Evolutionary conservation across 1,140 invertebrate species (phyloP).

Genomic region (Cyclina sinensis): DNA sequence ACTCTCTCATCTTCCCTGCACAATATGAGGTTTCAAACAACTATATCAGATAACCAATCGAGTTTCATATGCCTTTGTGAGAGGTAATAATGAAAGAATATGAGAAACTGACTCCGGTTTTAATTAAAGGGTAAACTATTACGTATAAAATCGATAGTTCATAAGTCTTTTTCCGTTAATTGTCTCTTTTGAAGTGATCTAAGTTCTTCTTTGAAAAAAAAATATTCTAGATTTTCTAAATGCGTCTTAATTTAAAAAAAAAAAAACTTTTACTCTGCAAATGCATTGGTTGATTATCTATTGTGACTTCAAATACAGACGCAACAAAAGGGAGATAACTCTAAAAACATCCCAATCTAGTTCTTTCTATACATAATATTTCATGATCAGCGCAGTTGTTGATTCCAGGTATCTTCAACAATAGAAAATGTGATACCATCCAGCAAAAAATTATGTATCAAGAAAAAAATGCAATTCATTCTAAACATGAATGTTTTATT

Average conservation of each 20-base stretch:
- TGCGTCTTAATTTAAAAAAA: too few relatives aligned
- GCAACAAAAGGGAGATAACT: too few relatives aligned
- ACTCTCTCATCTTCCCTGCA: background rate
- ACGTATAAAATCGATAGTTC: background rate
- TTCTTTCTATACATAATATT: background rate
- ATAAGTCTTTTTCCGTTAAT: too few relatives aligned
- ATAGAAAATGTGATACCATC: background rate
- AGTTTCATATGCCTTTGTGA: constrained; percentile 19
- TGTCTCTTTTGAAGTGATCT: too few relatives aligned
- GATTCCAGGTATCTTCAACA: background rate
- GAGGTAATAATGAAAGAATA: constrained; percentile 19
- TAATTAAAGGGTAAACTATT: constrained; percentile 33
- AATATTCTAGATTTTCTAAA: too few relatives aligned
- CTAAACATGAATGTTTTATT: background rate
- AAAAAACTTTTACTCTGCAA: too few relatives aligned
- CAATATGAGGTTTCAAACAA: constrained; percentile 9
- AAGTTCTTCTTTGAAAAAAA: background rate
- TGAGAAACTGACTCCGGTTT: constrained; percentile 17
- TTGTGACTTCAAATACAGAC: too few relatives aligned
- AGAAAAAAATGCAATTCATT: constrained; percentile 9
- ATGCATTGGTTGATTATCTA: too few relatives aligned
- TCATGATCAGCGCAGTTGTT: too few relatives aligned
- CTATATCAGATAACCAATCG: constrained; percentile 23
- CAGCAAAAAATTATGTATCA: background rate
- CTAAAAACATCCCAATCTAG: too few relatives aligned